phyloP scores from a whole-genome alignment of 1,140 invertebrate genomes.

The Drosophila gunungcola region DNA sequence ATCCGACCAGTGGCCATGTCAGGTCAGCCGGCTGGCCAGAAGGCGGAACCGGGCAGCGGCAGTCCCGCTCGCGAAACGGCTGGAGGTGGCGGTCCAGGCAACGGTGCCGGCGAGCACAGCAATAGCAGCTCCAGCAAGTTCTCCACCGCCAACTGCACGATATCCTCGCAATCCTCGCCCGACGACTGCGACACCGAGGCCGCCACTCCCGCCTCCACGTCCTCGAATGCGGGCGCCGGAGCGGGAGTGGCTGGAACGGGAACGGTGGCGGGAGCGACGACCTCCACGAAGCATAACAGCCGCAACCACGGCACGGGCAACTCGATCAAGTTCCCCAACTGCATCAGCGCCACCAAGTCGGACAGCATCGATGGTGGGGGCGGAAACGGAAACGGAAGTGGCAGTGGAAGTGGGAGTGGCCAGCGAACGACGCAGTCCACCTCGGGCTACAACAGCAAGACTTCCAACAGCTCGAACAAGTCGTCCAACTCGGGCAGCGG shows the following conservation, averaged over 20 bases:
- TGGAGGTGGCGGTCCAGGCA: constrained; percentile 17
- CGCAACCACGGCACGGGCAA: constrained; percentile 62
- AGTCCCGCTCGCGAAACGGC: constrained; percentile 64
- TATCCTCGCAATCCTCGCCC: constrained; percentile 83
- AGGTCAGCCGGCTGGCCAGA: constrained; percentile 55
- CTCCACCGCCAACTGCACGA: constrained; percentile 84
- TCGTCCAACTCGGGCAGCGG: constrained; percentile 72
- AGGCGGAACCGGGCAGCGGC: constrained; percentile 59
- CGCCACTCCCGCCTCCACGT: constrained; percentile 37
- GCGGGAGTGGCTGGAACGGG: constrained; percentile 9
- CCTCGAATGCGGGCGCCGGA: constrained; percentile 28
- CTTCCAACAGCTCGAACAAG: constrained; percentile 80
- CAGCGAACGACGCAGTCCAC: constrained; percentile 52
- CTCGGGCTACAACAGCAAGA: constrained; percentile 79
- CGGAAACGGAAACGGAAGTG: too few species aligned
- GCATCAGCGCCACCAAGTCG: constrained; percentile 79
- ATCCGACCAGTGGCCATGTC: constrained; percentile 74
- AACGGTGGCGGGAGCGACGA: background rate
- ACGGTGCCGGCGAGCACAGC: constrained; percentile 65
- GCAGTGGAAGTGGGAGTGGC: background rate
- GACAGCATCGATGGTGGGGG: constrained; percentile 75
- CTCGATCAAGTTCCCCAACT: constrained; percentile 81
- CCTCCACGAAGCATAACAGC: constrained; percentile 47
- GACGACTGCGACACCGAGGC: constrained; percentile 64
- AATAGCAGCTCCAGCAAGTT: constrained; percentile 84